Evolutionary conservation across 1,140 invertebrate species (phyloP), one percentile per base, ranked within the genome.

Genomic region (Rhagoletis zephyria): DNA sequence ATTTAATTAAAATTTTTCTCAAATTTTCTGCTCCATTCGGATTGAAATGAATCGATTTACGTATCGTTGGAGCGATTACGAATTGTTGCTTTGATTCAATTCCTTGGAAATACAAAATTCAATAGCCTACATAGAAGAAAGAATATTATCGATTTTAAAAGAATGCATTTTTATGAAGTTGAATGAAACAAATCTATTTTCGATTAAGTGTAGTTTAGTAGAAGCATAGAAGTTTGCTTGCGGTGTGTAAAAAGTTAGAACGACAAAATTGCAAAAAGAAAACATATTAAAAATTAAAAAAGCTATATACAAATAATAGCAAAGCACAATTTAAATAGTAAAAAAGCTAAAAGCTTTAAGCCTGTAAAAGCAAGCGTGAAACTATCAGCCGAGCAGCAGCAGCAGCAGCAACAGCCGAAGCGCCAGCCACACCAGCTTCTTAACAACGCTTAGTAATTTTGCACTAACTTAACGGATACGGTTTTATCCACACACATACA

Each of bases 41-140:
- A 48, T 81, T 48, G 51, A 81, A 81, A 81, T 81, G 74, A 81
- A 81, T 81, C 74, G 74, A 81, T 81, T 81, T 81, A 74, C 67
- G 67, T 74, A 74, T 45, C 42, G 65, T 45, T 70, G 67, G 42
- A 74, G 67, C 74, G 48, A 19, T 81, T 59, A 81, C 74, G 74
- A 56, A 56, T 81, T 81, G 74, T 81, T 81, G 74, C 74, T 56
- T 81, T 81, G 74, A 81, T 81, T 81, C 45, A 74, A 48, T 74
- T 74, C 42, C 67, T 74, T 74, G 40, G 30, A 81, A 81, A 16
- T 81, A 16, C 45, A 81, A 59, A 56, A 81, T 81, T 45, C 48
- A 81, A 56, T 81, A 81, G 19, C 74, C 14, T 59, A 81, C 74
- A 81, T 51, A 56, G n/a, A 51, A 51, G 30, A 30, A 30, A 81